phyloP scores from a whole-genome alignment of 2,888 invertebrate species.

The Mythimna loreyi region DNA sequence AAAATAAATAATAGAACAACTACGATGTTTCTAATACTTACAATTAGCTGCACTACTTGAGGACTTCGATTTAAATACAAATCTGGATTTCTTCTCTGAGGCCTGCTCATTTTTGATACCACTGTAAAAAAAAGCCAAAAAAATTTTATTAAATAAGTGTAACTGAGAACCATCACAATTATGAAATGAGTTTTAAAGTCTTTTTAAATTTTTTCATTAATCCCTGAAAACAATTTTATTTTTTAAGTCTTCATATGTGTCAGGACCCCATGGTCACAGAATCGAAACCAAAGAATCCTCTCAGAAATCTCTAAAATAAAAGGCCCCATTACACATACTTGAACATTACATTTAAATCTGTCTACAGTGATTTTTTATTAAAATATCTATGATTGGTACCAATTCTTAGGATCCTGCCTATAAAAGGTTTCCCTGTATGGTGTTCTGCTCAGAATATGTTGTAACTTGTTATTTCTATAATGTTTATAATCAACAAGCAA shows the following conservation, averaged over 20 bases:
- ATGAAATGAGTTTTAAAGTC: background rate
- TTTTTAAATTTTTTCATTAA: no score
- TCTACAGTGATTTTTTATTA: no score
- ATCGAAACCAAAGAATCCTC: no score
- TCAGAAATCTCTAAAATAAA: no score
- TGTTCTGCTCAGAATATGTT: background rate
- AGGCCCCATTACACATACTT: no score
- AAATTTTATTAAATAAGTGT: background rate
- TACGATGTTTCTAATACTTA: conserved; percentile 59
- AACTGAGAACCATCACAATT: background rate
- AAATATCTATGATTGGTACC: no score
- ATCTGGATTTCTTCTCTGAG: conserved; percentile 78
- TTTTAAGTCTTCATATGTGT: no score
- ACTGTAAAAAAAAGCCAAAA: conserved; percentile 64
- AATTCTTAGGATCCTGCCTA: no score
- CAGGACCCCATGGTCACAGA: no score
- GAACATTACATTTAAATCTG: no score
- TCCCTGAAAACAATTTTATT: no score
- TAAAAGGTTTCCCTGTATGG: background rate
- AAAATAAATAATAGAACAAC: no score
- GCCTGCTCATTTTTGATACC: conserved; percentile 64
- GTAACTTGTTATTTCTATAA: background rate
- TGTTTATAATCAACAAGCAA: background rate
- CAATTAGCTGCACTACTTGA: conserved; percentile 65
- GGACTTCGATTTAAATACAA: conserved; percentile 81